Conservation (phyloP, 2,113 vertebrate genomes). For the Laticauda laticaudata region DNA sequence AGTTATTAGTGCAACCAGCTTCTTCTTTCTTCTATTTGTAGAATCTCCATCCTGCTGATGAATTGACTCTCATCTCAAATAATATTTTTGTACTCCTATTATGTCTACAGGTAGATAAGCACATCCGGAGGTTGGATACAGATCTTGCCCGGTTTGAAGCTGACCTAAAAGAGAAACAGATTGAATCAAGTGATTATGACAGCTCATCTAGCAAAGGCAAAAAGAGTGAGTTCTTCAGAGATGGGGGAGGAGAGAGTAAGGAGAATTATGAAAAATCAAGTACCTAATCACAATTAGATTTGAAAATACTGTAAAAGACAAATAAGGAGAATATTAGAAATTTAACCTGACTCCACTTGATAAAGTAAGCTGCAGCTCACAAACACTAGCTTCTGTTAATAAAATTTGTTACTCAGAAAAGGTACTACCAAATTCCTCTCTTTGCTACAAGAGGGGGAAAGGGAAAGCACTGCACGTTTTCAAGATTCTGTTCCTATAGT, state of each 20-base stretch:
- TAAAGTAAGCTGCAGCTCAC: neutral
- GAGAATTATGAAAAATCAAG: slow-evolving; percentile 24
- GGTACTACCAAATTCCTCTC: neutral
- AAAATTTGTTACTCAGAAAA: neutral
- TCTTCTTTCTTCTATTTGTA: neutral
- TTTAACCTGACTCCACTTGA: neutral
- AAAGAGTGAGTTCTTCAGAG: slow-evolving; percentile 81
- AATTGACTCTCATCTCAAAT: neutral
- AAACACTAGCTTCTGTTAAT: neutral
- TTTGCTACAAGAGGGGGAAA: neutral
- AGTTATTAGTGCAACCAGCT: neutral
- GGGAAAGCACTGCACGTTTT: neutral
- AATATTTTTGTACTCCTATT: neutral
- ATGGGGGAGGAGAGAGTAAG: neutral
- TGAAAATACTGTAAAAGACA: neutral
- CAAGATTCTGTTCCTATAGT: neutral
- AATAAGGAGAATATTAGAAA: neutral
- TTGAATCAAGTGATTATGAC: slow-evolving; percentile 94
- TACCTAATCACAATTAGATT: neutral
- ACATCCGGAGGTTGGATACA: slow-evolving; percentile 92
- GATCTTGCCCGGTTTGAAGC: slow-evolving; percentile 95
- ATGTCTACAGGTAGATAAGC: slow-evolving; percentile 88
- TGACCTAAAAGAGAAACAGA: slow-evolving; percentile 96
- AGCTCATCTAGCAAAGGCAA: slow-evolving; percentile 96
- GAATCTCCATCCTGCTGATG: neutral